A percentile compares a stretch with the other conserved stretches of the same genome.
phyloP scores from a whole-genome alignment of 2,888 invertebrate species.

The Rhagophthalmus giganteus region DNA sequence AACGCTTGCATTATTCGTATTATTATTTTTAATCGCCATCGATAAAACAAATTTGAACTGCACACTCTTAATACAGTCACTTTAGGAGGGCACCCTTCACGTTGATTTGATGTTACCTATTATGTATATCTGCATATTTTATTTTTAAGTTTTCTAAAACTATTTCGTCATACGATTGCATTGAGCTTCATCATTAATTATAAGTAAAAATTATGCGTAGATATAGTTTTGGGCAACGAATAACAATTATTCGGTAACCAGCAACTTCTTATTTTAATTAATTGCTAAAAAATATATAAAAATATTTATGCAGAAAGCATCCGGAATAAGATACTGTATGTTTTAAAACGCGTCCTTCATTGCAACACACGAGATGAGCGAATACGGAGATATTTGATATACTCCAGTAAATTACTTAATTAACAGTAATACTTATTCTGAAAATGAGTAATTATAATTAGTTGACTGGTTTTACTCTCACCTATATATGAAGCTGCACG shows the following conservation, averaged over 20 bases:
- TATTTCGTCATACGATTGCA: too few species aligned
- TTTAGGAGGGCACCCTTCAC: too few species aligned
- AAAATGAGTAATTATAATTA: slow-evolving; percentile 15
- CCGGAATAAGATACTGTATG: not conserved
- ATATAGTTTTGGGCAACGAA: too few species aligned
- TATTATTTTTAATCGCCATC: too few species aligned
- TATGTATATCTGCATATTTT: too few species aligned
- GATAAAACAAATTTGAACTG: too few species aligned
- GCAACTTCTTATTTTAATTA: too few species aligned
- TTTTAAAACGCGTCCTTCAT: not conserved
- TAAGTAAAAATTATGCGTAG: not conserved
- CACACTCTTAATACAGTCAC: too few species aligned
- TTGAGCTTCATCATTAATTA: too few species aligned
- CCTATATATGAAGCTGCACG: not conserved
- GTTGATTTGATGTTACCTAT: too few species aligned
- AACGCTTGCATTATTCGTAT: too few species aligned
- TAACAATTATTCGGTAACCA: not conserved
- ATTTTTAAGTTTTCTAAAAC: too few species aligned
- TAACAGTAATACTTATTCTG: slow-evolving; percentile 21
- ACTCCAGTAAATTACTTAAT: slow-evolving; percentile 35
- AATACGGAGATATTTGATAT: slow-evolving; percentile 28
- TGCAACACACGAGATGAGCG: not conserved
- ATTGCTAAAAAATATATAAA: slow-evolving; percentile 2
- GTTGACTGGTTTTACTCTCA: slow-evolving; percentile 14
- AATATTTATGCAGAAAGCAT: slow-evolving; percentile 1